Conservation (phyloP, 2,888 invertebrate species). For the Cacoxenus indagator region DNA sequence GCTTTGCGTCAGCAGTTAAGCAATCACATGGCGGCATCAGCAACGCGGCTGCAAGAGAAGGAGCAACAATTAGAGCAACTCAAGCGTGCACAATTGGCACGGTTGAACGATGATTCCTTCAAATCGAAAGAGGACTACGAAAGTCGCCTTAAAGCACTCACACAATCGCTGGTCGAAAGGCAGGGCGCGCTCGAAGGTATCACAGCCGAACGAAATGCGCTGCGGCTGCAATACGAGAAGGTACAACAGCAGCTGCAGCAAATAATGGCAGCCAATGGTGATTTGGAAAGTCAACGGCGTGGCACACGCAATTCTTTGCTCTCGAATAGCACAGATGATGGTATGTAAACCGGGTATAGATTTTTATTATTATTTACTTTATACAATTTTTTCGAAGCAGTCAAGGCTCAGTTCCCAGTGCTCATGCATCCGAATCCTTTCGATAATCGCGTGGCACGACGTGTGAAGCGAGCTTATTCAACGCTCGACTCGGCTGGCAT, state of each 20-base stretch:
- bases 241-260: conserved; percentile 74
- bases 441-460: conserved; percentile 81
- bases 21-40: conserved; percentile 61
- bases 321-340: conserved; percentile 79
- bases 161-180: conserved; percentile 87
- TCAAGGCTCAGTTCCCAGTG: conserved; percentile 78
- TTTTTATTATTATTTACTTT: neutral
- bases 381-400: conserved; percentile 63
- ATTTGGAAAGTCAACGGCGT: conserved; percentile 43
- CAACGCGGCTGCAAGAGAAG: conserved; percentile 60
- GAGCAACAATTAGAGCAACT: conserved; percentile 62
- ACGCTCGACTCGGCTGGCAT: conserved; percentile 84
- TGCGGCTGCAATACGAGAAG: conserved; percentile 83
- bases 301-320: conserved; percentile 67
- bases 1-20: conserved; percentile 69
- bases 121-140: conserved; percentile 51
- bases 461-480: conserved; percentile 84
- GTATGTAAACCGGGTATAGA: conserved; percentile 57
- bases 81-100: conserved; percentile 36
- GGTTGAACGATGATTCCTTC: conserved; percentile 46
- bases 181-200: conserved; percentile 87
- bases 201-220: conserved; percentile 87
- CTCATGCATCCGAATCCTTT: conserved; percentile 82
- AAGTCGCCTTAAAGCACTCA: conserved; percentile 75
- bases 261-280: conserved; percentile 70